Base-by-base conservation (phyloP, 2,797 vertebrate genomes). In the Ficedula albicollis region DNA sequence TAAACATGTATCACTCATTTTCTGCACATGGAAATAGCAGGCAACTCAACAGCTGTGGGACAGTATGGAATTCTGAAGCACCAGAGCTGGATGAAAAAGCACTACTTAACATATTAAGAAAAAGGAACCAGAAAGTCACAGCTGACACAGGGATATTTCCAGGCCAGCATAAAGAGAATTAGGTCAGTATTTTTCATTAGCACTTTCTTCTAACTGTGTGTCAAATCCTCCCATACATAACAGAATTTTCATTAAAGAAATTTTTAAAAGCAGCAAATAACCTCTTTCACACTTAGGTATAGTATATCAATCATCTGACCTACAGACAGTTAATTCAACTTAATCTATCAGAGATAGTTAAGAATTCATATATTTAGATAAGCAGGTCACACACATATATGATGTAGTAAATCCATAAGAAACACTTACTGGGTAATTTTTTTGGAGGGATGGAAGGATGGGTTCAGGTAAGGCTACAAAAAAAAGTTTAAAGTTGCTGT, bases 361-460 rank as follows among this genome's bases (percentile, higher is more conserved):
- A 75, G 66, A 94, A 92, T 51, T 92, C 52, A 97, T 66, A 44
- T 83, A 90, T 68, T 96, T 59, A 96, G 77, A 84, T 78, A 96
- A 96, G 51, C 70, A 96, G 36, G 83, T 84, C 84, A 97, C 46
- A 97, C 13, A 97, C 13, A 94, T 90, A 96, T 30, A 93, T 62
- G 81, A 88, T 70, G 82, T 46, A 97, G 54, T 95, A 97, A 98
- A 98, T 97, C 94, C n/a, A 23, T 97, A 98, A 97, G 89, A 97
- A 98, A 96, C 97, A 98, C 99, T 99, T 98, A 99, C 99, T 96
- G 99, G 99, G 95, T 98, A 98, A 90, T 98, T 98, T 97, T 97
- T 99, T 96, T 99, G 99, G 87, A 99, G 98, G 91, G 98, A 99
- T 80, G 99, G 99, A 97, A 99, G 97, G 95, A 99, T 98, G 60